Percentiles rank a stretch among this genome's conserved stretches.
phyloP scores from a whole-genome alignment of 2,113 vertebrate species.

The Isurus oxyrinchus region DNA sequence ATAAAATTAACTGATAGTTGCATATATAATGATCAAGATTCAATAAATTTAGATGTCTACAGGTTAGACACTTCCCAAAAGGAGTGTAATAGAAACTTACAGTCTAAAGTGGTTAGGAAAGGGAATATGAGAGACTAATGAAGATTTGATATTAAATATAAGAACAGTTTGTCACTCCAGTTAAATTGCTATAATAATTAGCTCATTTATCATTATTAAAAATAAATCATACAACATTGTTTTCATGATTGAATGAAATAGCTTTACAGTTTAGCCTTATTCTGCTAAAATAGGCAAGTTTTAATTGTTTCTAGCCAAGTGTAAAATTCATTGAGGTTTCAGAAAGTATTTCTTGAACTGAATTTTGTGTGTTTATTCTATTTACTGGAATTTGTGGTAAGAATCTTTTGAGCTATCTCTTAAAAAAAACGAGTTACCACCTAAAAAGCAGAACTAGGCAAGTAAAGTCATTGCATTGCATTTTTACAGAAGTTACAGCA shows the following conservation, averaged over 20 bases:
- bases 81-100: neutral
- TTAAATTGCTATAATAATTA: conserved; percentile 13
- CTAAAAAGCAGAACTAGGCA: neutral
- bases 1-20: neutral
- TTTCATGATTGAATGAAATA: conserved; percentile 31
- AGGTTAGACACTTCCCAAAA: neutral
- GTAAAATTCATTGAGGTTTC: neutral
- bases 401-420: neutral
- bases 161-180: neutral
- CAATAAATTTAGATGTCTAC: neutral
- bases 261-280: neutral
- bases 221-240: neutral
- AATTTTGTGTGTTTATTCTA: neutral
- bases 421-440: neutral
- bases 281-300: neutral
- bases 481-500: neutral
- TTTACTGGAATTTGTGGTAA: neutral
- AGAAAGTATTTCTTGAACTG: neutral
- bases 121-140: neutral
- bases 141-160: neutral
- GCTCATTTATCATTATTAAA: conserved; percentile 23
- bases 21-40: neutral
- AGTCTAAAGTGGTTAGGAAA: neutral
- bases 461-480: neutral
- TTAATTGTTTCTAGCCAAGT: conserved; percentile 28